Base-by-base conservation (phyloP, 2,113 vertebrate genomes). In the Arothron firmamentum region DNA sequence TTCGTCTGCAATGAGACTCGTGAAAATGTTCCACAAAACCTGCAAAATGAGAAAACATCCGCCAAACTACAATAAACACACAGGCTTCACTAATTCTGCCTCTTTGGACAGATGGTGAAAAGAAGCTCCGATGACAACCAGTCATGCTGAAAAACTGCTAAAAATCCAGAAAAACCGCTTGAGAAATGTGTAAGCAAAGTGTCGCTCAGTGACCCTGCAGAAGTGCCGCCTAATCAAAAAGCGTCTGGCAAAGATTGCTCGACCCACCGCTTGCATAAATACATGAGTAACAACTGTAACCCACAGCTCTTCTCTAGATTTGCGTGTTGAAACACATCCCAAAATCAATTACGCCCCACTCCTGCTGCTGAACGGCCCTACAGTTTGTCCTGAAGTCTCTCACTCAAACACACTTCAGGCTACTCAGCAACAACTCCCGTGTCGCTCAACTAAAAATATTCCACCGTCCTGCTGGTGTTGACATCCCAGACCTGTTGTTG, bases 261-360 rank as follows among this genome's bases (percentile, higher is more conserved):
- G 13, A 46, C 57, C 60, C 60, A 11, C 5, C 21, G 5, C 54
- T 59, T 5, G 70, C 28, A 74, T 55, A 54, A 77, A 71, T 49
- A 53, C 62, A 77, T 55, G 74, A 74, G 34, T 58, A 77, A 70
- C 47, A 67, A 3, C 55, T 17, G 41, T 7, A 54, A 62, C 59
- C 59, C 34, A 0, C 31, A 62, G 69, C 67, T 34, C 14, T 38
- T 31, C 9, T 67, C 62, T 52, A 68, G 58, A 77, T 31, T 65
- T 49, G 52, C 59, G 21, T 41, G 12, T 21, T 25, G 19, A 53
- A 48, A 38, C 57, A 41, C 31, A 5, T 58, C 59, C 65, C 20
- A 31, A 59, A 80, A 77, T 81, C 74, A 74, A 72, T 77, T 52
- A 74, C 47, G 51, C n/a, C 57, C 72, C 51, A 45, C 59, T 70